phyloP scores from a whole-genome alignment of 1,140 invertebrate genomes.

The Copidosoma floridanum region DNA sequence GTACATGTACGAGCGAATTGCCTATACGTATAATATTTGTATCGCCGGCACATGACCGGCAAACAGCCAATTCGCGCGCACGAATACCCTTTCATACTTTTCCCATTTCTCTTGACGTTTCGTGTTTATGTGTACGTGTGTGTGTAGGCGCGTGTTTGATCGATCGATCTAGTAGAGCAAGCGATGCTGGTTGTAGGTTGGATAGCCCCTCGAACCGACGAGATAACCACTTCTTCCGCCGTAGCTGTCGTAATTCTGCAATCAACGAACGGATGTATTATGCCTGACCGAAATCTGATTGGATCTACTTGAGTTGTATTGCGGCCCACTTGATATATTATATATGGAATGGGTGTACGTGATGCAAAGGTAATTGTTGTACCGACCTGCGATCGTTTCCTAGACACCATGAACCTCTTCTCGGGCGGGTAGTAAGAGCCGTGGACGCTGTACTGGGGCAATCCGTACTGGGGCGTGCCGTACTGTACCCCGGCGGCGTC shows the following conservation, averaged over 20 bases:
- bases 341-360: no score
- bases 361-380: not conserved
- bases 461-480: conserved; percentile 35
- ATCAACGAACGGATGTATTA: conserved; percentile 5
- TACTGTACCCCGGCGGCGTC: conserved; percentile 35
- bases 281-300: no score
- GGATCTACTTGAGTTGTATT: no score
- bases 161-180: conserved; percentile 40
- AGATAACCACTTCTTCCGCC: conserved; percentile 27
- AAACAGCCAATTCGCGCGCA: no score
- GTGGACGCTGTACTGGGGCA: conserved; percentile 36
- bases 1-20: no score
- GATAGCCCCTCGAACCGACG: conserved; percentile 37
- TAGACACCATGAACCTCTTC: conserved; percentile 45
- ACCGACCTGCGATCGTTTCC: conserved; percentile 40
- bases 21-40: no score
- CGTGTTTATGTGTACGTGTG: not conserved
- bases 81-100: no score
- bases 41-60: no score
- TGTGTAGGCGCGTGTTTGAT: not conserved
- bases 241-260: conserved; percentile 42
- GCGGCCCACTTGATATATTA: no score
- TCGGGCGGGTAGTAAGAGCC: conserved; percentile 41
- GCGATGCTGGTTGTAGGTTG: conserved; percentile 38
- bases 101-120: no score